Base-by-base conservation (phyloP, 2,888 invertebrate species). In the Erebia ligea region DNA sequence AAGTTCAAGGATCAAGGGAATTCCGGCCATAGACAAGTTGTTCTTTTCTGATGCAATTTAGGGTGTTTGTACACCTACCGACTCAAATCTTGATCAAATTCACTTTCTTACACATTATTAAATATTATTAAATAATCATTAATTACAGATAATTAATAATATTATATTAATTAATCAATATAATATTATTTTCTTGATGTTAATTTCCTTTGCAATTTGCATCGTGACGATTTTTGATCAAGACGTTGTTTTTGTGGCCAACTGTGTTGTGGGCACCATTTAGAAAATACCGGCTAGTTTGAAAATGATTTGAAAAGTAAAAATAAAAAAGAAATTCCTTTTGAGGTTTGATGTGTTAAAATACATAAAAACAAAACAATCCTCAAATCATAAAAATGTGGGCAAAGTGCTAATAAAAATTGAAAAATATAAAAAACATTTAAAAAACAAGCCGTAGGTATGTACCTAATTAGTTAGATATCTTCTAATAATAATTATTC, bases 331-430 rank as follows among this genome's bases (percentile, higher is more conserved):
- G 9, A 57, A 1, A 62, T 71, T 74, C 70, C 56, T 64, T 70
- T 70, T 75, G 74, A 74, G 68, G 17, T 62, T n/a, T 45, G 74
- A 80, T 67, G 17, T 40, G 13, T 1, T 34, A n/a, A 56, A 56
- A 21, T n/a, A n/a, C n/a, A n/a, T 21, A 11, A 21, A 69, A 58
- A 42, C 21, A 84, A 40, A 6, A 82, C 82, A 79, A 80, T 79
- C 79, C 66, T 11, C 42, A 42, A 42, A 83, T 80, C 78, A 75
- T 77, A 77, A 79, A 74, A 78, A 63, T 66, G 71, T 66, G 75
- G 73, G 82, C 75, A 48, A 42, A n/a, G 17, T 73, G 59, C 42
- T 50, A 19, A 50, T 71, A 71, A 62, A 57, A 69, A 68, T 65
- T 62, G 75, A 76, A 79, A 84, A 80, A 76, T 76, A 66, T 70